Evolutionary conservation across 2,113 vertebrate species (phyloP).

Genomic region (Pygoscelis antarcticus): DNA sequence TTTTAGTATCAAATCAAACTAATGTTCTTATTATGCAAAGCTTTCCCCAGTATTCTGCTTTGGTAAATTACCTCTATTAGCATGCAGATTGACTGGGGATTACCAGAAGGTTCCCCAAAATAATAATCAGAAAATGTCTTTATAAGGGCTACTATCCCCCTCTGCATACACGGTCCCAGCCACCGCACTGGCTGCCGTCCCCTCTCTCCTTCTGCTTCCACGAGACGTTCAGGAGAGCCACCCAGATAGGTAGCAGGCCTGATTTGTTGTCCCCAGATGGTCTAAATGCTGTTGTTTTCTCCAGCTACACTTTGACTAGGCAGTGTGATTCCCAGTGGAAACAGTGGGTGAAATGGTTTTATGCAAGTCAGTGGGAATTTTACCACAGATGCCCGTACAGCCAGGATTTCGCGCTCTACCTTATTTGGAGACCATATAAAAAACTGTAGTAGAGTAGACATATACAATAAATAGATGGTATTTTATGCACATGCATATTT

Average conservation of each 20-base stretch:
- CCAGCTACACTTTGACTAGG: neutral
- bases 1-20: slow-evolving; percentile 68
- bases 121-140: slow-evolving; percentile 68
- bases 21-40: slow-evolving; percentile 66
- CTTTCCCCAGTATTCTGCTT: slow-evolving; percentile 52
- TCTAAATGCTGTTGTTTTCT: neutral
- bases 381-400: neutral
- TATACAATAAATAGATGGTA: fast-evolving
- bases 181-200: neutral
- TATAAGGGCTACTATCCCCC: slow-evolving; percentile 52
- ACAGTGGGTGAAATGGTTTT: neutral
- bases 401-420: neutral
- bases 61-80: slow-evolving; percentile 73
- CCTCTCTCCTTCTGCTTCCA: slow-evolving; percentile 8
- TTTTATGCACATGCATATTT: fast-evolving
- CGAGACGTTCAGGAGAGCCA: neutral
- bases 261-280: neutral
- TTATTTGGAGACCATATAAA: neutral
- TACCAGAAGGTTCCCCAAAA: slow-evolving; percentile 73
- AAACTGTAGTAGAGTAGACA: fast-evolving
- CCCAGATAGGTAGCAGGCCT: neutral
- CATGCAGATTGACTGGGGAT: slow-evolving; percentile 74
- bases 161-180: neutral
- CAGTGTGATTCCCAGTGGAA: neutral
- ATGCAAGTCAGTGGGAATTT: neutral